Conservation (phyloP, 2,113 vertebrate genomes). For the Pogona vitticeps region DNA sequence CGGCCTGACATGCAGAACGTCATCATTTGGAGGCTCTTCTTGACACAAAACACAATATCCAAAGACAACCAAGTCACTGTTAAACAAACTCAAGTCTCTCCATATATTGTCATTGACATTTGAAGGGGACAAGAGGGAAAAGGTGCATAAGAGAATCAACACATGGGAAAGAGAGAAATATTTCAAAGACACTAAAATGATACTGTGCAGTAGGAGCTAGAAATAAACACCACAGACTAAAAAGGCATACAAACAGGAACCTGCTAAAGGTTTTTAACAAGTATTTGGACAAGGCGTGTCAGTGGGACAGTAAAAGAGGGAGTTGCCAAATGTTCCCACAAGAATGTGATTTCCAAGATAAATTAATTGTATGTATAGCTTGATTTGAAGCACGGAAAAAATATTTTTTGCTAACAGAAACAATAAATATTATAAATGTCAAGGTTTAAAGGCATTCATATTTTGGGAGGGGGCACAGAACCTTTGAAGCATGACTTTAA, state of each 20-base stretch:
- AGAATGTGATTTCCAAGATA: background rate
- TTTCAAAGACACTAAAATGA: background rate
- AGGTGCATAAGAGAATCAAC: background rate
- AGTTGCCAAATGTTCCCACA: background rate
- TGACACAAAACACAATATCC: background rate
- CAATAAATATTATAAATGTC: conserved; percentile 18
- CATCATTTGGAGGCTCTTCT: background rate
- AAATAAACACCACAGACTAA: too few species aligned
- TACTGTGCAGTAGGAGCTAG: background rate
- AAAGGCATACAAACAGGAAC: background rate
- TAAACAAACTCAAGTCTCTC: background rate
- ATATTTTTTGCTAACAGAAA: background rate
- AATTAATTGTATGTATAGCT: background rate
- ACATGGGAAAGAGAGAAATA: background rate
- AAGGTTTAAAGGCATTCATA: background rate
- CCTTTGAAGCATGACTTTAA: conserved; percentile 35
- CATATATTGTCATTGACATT: background rate
- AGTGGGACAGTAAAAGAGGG: conserved; percentile 39
- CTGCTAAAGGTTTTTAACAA: conserved; percentile 41
- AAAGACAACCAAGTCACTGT: background rate
- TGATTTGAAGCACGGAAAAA: background rate
- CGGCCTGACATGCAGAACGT: too few species aligned
- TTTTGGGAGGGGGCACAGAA: conserved; percentile 42
- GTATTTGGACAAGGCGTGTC: conserved; percentile 47
- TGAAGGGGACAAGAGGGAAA: background rate